These are phyloP conservation scores for Tetragonisca angustula DNA, from an alignment of 2,888 invertebrate species.

Conservation along the genomic window DNA sequence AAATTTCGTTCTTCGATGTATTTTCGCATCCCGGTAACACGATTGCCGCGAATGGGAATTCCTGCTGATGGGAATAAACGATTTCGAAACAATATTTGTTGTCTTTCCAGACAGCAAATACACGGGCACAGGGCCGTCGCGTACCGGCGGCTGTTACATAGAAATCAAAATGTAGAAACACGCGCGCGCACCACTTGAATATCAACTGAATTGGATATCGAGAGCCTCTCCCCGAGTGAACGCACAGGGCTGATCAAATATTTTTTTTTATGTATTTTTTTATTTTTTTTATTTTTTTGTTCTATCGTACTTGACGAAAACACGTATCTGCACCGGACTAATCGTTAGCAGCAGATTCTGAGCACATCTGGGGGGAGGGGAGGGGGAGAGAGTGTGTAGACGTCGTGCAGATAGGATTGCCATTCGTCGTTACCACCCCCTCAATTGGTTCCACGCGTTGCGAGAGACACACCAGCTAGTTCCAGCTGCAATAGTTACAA, in stretches of 20 bases:
- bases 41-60: conserved; percentile 57
- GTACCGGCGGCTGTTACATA: conserved; percentile 62
- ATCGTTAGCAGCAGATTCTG: conserved; percentile 66
- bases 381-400: not conserved
- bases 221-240: conserved; percentile 62
- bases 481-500: not conserved
- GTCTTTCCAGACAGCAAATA: conserved; percentile 69
- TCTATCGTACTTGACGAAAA: conserved; percentile 66
- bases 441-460: conserved; percentile 13
- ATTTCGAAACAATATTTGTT: conserved; percentile 70
- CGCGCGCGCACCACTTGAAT: conserved; percentile 70
- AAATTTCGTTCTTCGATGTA: not conserved
- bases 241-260: conserved; percentile 69
- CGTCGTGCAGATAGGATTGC: conserved; percentile 24
- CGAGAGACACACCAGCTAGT: not conserved
- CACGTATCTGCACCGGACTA: conserved; percentile 66
- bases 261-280: conserved; percentile 61
- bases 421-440: conserved; percentile 23
- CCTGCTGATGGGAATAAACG: conserved; percentile 65
- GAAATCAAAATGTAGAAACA: conserved; percentile 73
- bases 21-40: conserved; percentile 19
- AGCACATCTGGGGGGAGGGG: conserved; percentile 34
- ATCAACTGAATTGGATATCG: conserved; percentile 74
- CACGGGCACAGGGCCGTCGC: conserved; percentile 34
- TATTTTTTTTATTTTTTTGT: conserved; percentile 50